These are phyloP conservation scores for Eristalis arbustorum DNA, from an alignment of 2,888 invertebrate species.

Conservation along the genomic window DNA sequence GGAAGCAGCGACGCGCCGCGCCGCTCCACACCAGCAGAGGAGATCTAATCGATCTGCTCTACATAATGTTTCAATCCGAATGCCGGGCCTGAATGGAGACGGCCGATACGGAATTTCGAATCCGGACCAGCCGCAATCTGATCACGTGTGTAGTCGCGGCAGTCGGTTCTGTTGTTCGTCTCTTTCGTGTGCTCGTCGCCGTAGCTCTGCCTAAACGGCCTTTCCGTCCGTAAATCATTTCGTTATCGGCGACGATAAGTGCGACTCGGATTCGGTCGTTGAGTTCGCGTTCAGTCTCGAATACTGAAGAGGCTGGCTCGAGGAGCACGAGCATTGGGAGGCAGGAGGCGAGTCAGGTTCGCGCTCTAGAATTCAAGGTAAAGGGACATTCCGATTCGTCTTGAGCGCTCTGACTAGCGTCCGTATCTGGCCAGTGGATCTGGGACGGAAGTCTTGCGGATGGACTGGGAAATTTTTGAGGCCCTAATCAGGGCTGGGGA, in stretches of 20 bases:
- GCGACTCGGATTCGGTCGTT: not conserved
- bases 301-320: not conserved
- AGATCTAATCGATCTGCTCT: slow-evolving; percentile 8
- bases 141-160: not conserved
- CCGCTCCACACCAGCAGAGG: not conserved
- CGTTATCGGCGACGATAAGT: not conserved
- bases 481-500: not conserved
- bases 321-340: not conserved
- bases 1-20: not conserved
- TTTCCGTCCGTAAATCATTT: not conserved
- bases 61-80: slow-evolving; percentile 20
- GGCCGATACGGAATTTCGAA: not conserved
- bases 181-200: not conserved
- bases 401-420: too few relatives aligned
- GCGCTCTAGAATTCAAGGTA: too few relatives aligned
- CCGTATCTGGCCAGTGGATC: not conserved
- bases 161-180: not conserved
- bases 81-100: not conserved
- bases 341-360: too few relatives aligned
- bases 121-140: not conserved
- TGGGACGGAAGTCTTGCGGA: not conserved
- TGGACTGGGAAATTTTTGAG: not conserved
- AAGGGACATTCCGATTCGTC: too few relatives aligned
- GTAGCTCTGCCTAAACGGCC: not conserved
- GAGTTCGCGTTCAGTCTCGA: not conserved